phyloP scores from a whole-genome alignment of 2,797 vertebrate genomes.

The Oryzias sinensis region DNA sequence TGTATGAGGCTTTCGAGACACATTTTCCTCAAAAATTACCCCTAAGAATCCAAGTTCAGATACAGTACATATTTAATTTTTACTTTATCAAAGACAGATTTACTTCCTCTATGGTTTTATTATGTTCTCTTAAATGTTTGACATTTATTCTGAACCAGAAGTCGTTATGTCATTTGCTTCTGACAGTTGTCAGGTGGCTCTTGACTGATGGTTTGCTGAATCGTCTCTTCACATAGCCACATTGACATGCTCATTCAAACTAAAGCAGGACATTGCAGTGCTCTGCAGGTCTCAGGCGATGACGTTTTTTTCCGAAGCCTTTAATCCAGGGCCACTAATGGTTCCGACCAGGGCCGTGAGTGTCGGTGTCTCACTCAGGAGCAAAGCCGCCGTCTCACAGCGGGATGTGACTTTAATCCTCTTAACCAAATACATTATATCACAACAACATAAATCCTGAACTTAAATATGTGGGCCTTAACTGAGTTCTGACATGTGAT shows the following conservation, averaged over 20 bases:
- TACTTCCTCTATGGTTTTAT: no score
- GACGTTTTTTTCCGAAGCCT: conserved; percentile 32
- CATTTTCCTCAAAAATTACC: no score
- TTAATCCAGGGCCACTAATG: conserved; percentile 45
- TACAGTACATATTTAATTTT: no score
- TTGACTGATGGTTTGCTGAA: conserved; percentile 51
- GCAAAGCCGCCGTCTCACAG: conserved; percentile 11
- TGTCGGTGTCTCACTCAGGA: conserved; percentile 5
- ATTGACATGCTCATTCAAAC: conserved; percentile 50
- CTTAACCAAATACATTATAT: conserved; percentile 2
- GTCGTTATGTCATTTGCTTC: not conserved
- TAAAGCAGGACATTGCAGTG: conserved; percentile 10
- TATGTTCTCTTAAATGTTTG: no score
- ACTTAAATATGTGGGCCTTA: no score
- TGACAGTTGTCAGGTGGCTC: conserved; percentile 49
- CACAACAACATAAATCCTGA: conserved; percentile 9
- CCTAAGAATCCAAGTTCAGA: no score
- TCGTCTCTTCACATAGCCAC: conserved; percentile 19
- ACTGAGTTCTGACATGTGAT: not conserved
- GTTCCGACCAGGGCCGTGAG: conserved; percentile 16
- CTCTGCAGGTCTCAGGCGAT: conserved; percentile 22
- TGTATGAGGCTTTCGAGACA: no score
- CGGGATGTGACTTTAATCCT: conserved; percentile 10
- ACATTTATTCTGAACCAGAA: no score
- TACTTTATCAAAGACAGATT: no score